phyloP scores from a whole-genome alignment of 2,113 vertebrate genomes.

The Haemorhous mexicanus region DNA sequence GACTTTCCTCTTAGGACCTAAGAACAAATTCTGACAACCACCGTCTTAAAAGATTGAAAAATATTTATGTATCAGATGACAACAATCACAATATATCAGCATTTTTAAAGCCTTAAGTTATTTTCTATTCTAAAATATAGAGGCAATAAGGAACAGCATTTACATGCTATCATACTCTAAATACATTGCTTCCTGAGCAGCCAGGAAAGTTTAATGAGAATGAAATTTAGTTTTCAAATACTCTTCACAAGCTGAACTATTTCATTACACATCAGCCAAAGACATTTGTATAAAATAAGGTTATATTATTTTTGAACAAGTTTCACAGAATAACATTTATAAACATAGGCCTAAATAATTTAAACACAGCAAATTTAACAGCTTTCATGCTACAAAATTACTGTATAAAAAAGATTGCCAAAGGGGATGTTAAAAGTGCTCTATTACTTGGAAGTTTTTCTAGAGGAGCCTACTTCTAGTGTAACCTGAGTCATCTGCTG shows the following conservation, averaged over 20 bases:
- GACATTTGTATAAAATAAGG: slow-evolving; percentile 70
- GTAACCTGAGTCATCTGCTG: slow-evolving; percentile 25
- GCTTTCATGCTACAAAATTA: slow-evolving; percentile 75
- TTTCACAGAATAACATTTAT: slow-evolving; percentile 72
- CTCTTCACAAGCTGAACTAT: neutral
- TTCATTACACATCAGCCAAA: slow-evolving; percentile 10
- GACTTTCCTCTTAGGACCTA: neutral
- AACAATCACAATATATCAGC: neutral
- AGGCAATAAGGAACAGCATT: slow-evolving; percentile 17
- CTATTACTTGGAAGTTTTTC: slow-evolving; percentile 59
- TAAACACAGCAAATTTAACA: slow-evolving; percentile 70
- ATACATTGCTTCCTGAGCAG: slow-evolving; percentile 35
- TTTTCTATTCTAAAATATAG: neutral
- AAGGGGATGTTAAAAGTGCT: slow-evolving; percentile 67
- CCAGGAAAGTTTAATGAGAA: neutral
- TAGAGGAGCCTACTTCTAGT: slow-evolving; percentile 32
- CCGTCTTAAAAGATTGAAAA: slow-evolving; percentile 15
- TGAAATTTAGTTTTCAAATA: neutral
- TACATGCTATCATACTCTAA: neutral
- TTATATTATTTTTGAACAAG: slow-evolving; percentile 74
- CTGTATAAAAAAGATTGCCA: slow-evolving; percentile 68
- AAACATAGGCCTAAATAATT: slow-evolving; percentile 74
- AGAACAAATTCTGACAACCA: slow-evolving; percentile 6
- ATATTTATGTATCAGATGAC: slow-evolving; percentile 45
- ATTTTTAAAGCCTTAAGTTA: neutral